Base-by-base conservation (phyloP, 2,797 vertebrate species). In the Artibeus jamaicensis region DNA sequence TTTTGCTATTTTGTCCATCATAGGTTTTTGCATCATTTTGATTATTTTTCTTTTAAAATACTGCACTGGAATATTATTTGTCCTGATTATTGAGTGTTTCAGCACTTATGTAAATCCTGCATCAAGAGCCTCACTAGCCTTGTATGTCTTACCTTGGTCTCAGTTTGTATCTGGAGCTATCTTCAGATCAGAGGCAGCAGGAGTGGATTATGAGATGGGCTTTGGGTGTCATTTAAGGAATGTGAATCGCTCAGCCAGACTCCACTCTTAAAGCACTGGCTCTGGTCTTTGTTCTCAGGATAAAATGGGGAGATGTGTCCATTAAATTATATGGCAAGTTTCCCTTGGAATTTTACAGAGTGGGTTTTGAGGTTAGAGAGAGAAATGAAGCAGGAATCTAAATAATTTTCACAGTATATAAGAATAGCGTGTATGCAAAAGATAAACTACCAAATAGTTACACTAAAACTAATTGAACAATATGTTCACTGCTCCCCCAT, bases 291-390 rank as follows among this genome's bases (percentile, higher is more conserved):
- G 48, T 89, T 24, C 1, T 74, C 62, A 92, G 29, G 53, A 42
- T 50, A 77, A 77, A 89, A 7, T 14, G 12, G 32, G 39, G 42
- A 91, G 22, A 93, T 22, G 39, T 2, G 29, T 53, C 67, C n/a
- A 90, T 92, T 48, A 78, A 86, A 92, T 90, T 37, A 77, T 19
- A 34, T 39, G 86, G 10, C 73, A 92, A 86, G 86, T 83, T 46
- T 89, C n/a, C 39, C 44, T 16, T 0, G 46, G 34, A 32, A 83
- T 71, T 29, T 94, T 71, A 90, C 9, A 90, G 0, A 14, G 44
- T 57, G 14, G 29, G 9, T 29, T 89, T 82, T 44, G n/a, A 42
- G 53, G 16, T 81, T 84, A 78, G 5, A 29, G 37, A 42, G 19
- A 70, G 26, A 85, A 82, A 81, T 15, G 68, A 19, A 76, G 3